A percentile compares a stretch with the other conserved stretches of the same genome.
Evolutionary conservation across 2,888 invertebrate species (phyloP).

Genomic region (Tryphoninae sp.): DNA sequence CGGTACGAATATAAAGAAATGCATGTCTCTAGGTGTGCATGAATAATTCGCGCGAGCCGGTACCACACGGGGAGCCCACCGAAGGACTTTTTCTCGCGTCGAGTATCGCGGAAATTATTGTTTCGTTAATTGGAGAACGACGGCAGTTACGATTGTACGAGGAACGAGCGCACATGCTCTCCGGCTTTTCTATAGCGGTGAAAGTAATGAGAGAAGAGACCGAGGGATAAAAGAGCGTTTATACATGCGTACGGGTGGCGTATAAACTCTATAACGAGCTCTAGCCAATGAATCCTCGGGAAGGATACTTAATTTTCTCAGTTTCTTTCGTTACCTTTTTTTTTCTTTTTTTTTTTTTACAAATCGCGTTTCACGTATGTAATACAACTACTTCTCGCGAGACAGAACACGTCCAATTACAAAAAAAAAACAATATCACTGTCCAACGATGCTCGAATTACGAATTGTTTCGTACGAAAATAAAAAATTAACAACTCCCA

Average conservation of each 20-base stretch:
- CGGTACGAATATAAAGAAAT: conserved; percentile 25
- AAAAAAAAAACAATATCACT: not conserved
- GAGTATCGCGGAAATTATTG: conserved; percentile 50
- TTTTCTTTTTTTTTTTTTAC: no score
- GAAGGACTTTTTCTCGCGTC: conserved; percentile 11
- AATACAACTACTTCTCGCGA: not conserved
- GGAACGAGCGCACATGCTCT: conserved; percentile 28
- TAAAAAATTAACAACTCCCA: not conserved
- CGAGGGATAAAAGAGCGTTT: conserved; percentile 53
- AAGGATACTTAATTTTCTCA: conserved; percentile 29
- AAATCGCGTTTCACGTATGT: no score
- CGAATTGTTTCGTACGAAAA: not conserved
- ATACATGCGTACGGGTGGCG: conserved; percentile 30
- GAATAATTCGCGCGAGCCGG: conserved; percentile 19
- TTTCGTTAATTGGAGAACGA: conserved; percentile 60
- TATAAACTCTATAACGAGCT: conserved; percentile 38
- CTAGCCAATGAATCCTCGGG: not conserved
- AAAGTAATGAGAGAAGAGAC: conserved; percentile 63
- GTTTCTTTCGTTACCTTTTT: not conserved
- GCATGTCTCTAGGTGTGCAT: not conserved
- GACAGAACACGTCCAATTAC: not conserved
- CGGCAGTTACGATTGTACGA: conserved; percentile 43
- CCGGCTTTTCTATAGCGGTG: conserved; percentile 39
- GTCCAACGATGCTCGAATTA: not conserved
- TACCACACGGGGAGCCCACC: conserved; percentile 2